A percentile compares a stretch with the other conserved stretches of the same genome.
Evolutionary conservation across 2,113 vertebrate genomes (phyloP).

Genomic region (Xenotilapia longispinis): DNA sequence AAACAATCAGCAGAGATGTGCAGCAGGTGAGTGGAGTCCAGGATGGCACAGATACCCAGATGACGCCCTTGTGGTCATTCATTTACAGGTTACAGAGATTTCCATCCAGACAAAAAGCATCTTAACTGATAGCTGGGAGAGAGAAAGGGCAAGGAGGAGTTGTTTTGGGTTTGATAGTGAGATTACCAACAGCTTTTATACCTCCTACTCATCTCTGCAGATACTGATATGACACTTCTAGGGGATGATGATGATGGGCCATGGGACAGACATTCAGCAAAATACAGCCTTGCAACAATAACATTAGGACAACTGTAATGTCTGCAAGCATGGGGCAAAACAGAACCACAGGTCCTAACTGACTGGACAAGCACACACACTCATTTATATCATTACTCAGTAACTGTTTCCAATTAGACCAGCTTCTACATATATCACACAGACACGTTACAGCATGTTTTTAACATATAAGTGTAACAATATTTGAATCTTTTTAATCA

Average conservation of each 20-base stretch:
- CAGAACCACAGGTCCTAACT: not conserved
- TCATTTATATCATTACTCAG: accelerated
- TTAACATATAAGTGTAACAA: accelerated
- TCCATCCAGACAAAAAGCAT: not conserved
- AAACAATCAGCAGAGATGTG: too few relatives aligned
- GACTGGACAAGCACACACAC: not conserved
- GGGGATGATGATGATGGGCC: too few relatives aligned
- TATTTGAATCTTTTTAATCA: not conserved
- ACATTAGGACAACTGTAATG: not conserved
- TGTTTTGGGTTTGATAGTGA: accelerated
- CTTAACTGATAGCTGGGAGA: not conserved
- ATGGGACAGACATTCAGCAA: accelerated
- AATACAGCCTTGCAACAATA: not conserved
- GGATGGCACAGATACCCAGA: too few relatives aligned
- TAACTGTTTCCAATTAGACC: not conserved
- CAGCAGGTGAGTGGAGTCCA: too few relatives aligned
- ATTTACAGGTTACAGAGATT: not conserved
- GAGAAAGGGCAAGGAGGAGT: not conserved
- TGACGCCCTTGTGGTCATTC: not conserved
- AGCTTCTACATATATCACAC: not conserved
- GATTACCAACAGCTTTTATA: accelerated
- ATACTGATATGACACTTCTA: not conserved
- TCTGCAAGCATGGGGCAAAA: accelerated
- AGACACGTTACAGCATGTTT: not conserved
- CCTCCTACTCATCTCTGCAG: accelerated